Conservation (phyloP, 2,797 vertebrate genomes). For the Loris lydekkerianus region DNA sequence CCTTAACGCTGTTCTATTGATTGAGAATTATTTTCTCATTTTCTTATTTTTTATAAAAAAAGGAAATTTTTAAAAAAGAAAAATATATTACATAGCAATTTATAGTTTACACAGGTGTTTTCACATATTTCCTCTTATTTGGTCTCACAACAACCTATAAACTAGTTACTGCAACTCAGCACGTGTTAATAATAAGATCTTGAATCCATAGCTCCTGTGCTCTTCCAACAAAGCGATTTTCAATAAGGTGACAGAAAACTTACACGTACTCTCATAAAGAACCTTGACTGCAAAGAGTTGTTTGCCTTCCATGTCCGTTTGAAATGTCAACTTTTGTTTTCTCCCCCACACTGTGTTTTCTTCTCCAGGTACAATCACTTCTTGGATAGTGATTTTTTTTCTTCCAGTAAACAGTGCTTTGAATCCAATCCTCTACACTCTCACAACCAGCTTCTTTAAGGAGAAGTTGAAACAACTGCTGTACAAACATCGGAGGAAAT, state of each 20-base stretch:
- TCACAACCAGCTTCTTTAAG: conserved; percentile 93
- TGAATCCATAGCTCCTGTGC: background rate
- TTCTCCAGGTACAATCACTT: conserved; percentile 90
- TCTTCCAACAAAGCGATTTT: background rate
- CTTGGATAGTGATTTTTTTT: conserved; percentile 92
- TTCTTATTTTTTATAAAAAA: conserved; percentile 13
- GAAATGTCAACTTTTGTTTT: background rate
- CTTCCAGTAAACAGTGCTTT: conserved; percentile 93
- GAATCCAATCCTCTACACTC: conserved; percentile 92
- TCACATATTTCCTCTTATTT: background rate
- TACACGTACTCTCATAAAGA: background rate
- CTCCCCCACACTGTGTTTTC: background rate
- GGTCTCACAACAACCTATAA: background rate
- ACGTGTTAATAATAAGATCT: background rate
- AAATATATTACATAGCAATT: background rate
- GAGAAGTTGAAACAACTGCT: conserved; percentile 92
- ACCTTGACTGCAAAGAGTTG: background rate
- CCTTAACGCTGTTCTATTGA: background rate
- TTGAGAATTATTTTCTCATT: background rate
- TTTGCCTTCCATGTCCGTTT: background rate
- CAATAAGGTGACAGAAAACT: background rate
- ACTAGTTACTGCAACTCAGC: conserved; percentile 9
- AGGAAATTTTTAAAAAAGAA: background rate
- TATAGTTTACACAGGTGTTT: background rate
- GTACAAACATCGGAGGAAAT: conserved; percentile 89